Conservation (phyloP, 2,113 vertebrate species). For the Spheniscus mendiculus region DNA sequence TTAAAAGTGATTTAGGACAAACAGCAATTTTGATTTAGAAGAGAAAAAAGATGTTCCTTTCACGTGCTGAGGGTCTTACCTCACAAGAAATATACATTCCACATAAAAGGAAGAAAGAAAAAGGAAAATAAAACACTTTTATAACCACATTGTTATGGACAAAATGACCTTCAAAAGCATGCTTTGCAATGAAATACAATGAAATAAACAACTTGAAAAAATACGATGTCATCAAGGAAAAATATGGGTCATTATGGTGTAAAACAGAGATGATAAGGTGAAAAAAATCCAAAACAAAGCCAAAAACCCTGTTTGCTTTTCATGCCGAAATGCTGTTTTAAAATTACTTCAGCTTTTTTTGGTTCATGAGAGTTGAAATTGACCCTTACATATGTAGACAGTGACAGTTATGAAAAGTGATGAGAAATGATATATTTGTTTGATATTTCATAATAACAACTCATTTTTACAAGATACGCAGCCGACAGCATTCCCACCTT, state of each 20-base stretch:
- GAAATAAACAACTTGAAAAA: slow-evolving; percentile 42
- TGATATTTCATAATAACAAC: not conserved
- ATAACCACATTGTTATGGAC: slow-evolving; percentile 74
- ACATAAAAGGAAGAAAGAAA: slow-evolving; percentile 90
- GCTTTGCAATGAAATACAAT: slow-evolving; percentile 62
- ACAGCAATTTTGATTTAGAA: slow-evolving; percentile 53
- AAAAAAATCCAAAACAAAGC: not conserved
- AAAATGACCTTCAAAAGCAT: slow-evolving; percentile 71
- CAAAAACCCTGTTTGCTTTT: not conserved
- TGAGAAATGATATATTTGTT: not conserved
- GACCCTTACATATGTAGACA: not conserved
- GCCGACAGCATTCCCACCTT: not conserved
- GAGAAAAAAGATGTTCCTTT: slow-evolving; percentile 70
- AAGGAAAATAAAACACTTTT: slow-evolving; percentile 77
- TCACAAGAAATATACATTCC: slow-evolving; percentile 92
- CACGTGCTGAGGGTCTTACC: slow-evolving; percentile 87
- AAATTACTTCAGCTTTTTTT: not conserved
- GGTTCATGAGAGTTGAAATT: not conserved
- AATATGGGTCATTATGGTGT: not conserved
- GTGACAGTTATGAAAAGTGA: not conserved
- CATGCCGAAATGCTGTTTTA: not conserved
- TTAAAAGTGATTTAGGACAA: slow-evolving; percentile 66
- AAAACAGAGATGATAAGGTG: not conserved
- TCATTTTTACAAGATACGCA: not conserved
- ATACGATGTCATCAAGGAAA: not conserved